Base-by-base conservation (phyloP, 2,888 invertebrate species). In the Chrysolina americana region DNA sequence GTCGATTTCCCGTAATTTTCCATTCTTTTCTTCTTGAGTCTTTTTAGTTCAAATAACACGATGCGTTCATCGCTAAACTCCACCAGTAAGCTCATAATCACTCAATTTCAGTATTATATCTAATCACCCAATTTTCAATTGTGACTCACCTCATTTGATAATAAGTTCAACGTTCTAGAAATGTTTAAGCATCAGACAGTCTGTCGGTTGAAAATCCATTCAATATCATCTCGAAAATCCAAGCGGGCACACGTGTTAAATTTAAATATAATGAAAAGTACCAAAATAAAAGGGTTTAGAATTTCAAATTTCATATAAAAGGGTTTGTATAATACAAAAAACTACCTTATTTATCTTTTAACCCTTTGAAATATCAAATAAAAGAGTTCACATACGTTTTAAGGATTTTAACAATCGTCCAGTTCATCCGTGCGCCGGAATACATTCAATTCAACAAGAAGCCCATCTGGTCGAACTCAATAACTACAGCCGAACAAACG, bases 211-310 rank as follows among this genome's bases (percentile, higher is more conserved):
- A 47, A 71, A 74, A 73, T 64, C 71, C 71, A 62, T 71, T 68
- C 70, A 73, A 68, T 68, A 65, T 63, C 73, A 65, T 71, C 71
- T 70, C 73, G 62, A 73, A 73, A 73, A 69, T 63, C 70, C 65
- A 11, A 62, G 44, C 47, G 41, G 47, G 68, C 69, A 48, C 83
- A 83, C 83, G 84, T 84, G 84, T 83, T 84, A 78, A 82, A 82
- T 82, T 81, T 82, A 83, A 83, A 84, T 83, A 82, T 82, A 82
- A 83, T 82, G 80, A 83, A 84, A 83, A 79, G 80, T 80, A 81
- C 83, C 84, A 84, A 85, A 85, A 85, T 85, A 85, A 85, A 84
- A 79, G 84, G 85, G 85, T 85, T 83, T 85, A 85, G 84, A 84
- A 85, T 85, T 85, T 85, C 85, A 75, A 73, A 79, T 78, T 79